Percentiles rank a stretch among this genome's conserved stretches.
phyloP scores from a whole-genome alignment of 1,140 invertebrate species.

The Nilaparvata lugens region DNA sequence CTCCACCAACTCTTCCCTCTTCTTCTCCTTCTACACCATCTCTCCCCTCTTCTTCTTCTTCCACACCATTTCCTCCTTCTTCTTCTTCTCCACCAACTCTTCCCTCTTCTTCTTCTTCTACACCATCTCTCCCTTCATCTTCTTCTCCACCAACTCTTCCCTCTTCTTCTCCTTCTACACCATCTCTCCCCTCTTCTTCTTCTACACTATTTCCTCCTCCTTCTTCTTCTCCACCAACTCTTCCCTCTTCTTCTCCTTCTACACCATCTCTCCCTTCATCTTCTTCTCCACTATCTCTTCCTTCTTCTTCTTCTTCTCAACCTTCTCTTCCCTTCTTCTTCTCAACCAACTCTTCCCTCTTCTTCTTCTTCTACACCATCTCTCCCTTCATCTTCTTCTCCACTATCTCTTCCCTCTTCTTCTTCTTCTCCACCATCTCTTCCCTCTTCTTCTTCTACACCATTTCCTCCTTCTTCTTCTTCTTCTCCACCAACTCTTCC shows the following conservation, averaged over 20 bases:
- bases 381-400: not conserved
- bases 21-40: no score
- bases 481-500: no score
- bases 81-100: no score
- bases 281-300: not conserved
- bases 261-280: no score
- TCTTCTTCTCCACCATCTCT: slow-evolving; percentile 8
- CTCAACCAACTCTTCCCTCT: no score
- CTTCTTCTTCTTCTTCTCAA: not conserved
- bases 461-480: no score
- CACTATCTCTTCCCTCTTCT: not conserved
- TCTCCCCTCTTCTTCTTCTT: no score
- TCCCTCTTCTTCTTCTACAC: slow-evolving; percentile 11
- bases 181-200: not conserved
- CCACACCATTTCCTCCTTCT: no score
- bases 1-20: no score
- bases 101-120: no score
- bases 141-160: no score
- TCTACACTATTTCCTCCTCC: slow-evolving; percentile 1
- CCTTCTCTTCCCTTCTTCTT: slow-evolving; percentile 10
- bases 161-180: not conserved
- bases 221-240: slow-evolving; percentile 21
- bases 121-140: no score
- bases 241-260: slow-evolving; percentile 1
- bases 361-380: slow-evolving; percentile 10